Evolutionary conservation across 2,888 invertebrate species (phyloP), one percentile per base, ranked within the genome.

Genomic region (Cistogaster globosa): DNA sequence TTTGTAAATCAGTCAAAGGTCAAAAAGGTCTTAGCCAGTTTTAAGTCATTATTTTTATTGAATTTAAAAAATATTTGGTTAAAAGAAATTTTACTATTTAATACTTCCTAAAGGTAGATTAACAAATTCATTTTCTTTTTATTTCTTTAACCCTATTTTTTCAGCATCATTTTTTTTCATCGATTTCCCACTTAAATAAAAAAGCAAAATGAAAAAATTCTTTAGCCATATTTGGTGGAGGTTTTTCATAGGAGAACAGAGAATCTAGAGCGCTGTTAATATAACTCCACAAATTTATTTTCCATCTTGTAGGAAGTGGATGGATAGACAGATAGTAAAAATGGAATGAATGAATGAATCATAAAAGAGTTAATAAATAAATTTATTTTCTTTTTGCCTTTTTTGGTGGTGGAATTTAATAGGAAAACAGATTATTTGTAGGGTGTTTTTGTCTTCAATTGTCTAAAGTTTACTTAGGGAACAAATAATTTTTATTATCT

Each of bases 191-290:
- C 32, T 32, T 7, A 7, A 5, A 5, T n/a, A 7, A 5, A 32
- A 7, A 32, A 8, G 5, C 14, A 26, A 14, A 57, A 69, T 32
- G 14, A 22, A 42, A 36, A 36, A 53, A 14, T 22, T 67, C 55
- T 42, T 58, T 53, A 58, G 57, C 72, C 57, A 72, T 63, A 72
- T 80, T 68, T 68, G 80, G 67, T 74, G 80, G 74, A 65, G 42
- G 74, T 55, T 74, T 55, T 51, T 80, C 60, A 67, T 80, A 67
- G 80, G 80, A 38, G 72, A 60, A 53, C 80, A 80, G 80, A 74
- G 20, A 79, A 48, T 22, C 51, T 69, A 48, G 65, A 58, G 67
- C 20, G 48, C 11, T 1, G 42, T 38, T 3, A 22, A 32, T 26
- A 51, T 60, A 45, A 38, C 38, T 78, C 60, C 58, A 77, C 1